Evolutionary conservation across 2,888 invertebrate species (phyloP).

Genomic region (Cheilosia vernalis): DNA sequence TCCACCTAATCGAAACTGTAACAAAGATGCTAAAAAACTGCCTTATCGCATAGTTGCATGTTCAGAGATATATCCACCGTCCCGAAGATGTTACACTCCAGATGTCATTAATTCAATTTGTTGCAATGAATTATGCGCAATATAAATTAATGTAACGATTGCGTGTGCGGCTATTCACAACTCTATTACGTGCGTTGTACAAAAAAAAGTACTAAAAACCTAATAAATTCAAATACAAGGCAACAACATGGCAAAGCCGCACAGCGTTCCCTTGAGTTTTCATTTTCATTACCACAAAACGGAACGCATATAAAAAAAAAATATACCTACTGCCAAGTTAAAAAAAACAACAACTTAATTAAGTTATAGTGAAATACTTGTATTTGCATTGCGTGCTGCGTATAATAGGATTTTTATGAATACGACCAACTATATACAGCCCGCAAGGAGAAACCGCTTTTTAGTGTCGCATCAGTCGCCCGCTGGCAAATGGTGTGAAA

Average conservation of each 20-base stretch:
- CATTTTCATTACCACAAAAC: conserved; percentile 62
- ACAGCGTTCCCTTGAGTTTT: conserved; percentile 60
- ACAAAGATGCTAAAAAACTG: neutral
- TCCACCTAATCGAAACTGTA: neutral
- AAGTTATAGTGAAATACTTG: conserved; percentile 1
- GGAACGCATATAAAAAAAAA: conserved; percentile 22
- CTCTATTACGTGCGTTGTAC: conserved; percentile 31
- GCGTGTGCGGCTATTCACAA: conserved; percentile 58
- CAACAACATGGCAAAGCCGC: conserved; percentile 24
- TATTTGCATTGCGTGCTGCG: conserved; percentile 43
- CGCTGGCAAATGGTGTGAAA: conserved; percentile 28
- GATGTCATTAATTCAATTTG: conserved; percentile 66
- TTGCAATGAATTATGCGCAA: conserved; percentile 56
- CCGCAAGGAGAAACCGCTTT: conserved; percentile 36
- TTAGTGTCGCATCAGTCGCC: conserved; percentile 32
- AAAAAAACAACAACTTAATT: conserved; percentile 3
- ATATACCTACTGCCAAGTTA: neutral
- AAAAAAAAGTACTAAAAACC: neutral
- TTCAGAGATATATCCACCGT: neutral
- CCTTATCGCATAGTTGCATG: conserved; percentile 22
- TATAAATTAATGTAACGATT: conserved; percentile 49
- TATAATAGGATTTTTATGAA: conserved; percentile 13
- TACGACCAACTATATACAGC: neutral
- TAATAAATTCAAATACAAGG: conserved; percentile 49
- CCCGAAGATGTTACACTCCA: conserved; percentile 29